A percentile compares a stretch with the other conserved stretches of the same genome.
phyloP scores from a whole-genome alignment of 2,888 invertebrate species.

The Osedax frankpressi region DNA sequence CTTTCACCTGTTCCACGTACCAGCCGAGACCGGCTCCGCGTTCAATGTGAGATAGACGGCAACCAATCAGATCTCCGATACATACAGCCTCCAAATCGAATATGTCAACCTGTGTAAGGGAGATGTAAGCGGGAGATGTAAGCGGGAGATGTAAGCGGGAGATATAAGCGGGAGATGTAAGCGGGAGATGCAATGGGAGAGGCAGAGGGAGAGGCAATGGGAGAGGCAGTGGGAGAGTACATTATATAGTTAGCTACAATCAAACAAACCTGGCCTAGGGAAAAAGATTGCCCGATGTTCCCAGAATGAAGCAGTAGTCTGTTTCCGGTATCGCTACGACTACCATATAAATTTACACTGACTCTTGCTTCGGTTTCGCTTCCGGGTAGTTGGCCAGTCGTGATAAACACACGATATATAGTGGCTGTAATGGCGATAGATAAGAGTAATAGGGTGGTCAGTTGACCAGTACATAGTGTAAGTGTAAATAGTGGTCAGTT shows the following conservation, averaged over 20 bases:
- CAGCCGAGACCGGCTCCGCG: background rate
- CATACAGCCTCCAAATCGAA: background rate
- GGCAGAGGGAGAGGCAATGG: background rate
- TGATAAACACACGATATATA: background rate
- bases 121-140: background rate
- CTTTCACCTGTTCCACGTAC: background rate
- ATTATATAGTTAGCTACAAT: background rate
- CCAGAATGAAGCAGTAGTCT: background rate
- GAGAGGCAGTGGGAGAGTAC: background rate
- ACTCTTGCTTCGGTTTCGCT: background rate
- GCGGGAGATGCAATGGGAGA: background rate
- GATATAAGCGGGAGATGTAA: background rate
- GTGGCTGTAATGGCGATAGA: background rate
- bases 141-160: background rate
- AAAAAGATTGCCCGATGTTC: background rate
- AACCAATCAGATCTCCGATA: background rate
- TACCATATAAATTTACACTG: background rate
- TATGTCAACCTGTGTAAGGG: background rate
- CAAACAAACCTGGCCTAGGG: background rate
- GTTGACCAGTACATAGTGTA: too few species aligned
- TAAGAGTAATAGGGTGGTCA: too few species aligned
- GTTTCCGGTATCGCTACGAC: background rate
- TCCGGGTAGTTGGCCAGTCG: background rate
- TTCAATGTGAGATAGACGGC: background rate
- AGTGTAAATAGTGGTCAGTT: too few species aligned